Evolutionary conservation across 1,140 invertebrate species (phyloP).

Genomic region (Phymastichus coffea): DNA sequence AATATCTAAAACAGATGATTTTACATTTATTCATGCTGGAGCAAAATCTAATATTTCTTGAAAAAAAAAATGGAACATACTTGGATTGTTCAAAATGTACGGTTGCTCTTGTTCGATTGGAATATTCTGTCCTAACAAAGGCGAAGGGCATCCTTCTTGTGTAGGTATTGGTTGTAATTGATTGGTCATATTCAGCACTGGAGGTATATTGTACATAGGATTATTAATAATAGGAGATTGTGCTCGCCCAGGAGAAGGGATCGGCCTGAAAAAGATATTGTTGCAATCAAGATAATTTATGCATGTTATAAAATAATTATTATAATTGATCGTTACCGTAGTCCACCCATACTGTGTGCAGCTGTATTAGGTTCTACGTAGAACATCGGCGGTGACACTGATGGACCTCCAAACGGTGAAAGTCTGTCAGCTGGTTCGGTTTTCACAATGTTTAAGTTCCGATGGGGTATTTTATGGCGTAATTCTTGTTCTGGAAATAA

Average conservation of each 20-base stretch:
- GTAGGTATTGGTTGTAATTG: conserved; percentile 26
- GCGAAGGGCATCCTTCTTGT: not conserved
- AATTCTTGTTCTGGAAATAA: conserved; percentile 30
- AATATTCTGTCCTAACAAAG: conserved; percentile 1
- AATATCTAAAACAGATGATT: conserved; percentile 13
- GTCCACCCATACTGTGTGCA: conserved; percentile 28
- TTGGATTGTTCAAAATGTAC: not conserved
- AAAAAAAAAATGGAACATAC: no score
- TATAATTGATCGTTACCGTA: conserved; percentile 34
- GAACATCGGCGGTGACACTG: conserved; percentile 29
- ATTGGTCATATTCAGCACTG: conserved; percentile 13
- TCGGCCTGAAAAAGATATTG: conserved; percentile 31
- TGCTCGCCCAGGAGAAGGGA: conserved; percentile 37
- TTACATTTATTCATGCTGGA: no score
- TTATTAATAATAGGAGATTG: conserved; percentile 42
- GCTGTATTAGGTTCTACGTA: conserved; percentile 15
- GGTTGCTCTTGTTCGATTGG: not conserved
- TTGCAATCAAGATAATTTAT: no score
- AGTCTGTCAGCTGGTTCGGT: conserved; percentile 37
- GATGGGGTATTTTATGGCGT: conserved; percentile 31
- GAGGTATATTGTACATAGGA: conserved; percentile 21
- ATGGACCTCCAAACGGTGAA: conserved; percentile 27
- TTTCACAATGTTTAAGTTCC: conserved; percentile 40
- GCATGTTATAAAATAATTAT: no score
- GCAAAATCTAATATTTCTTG: no score